A percentile compares a stretch with the other conserved stretches of the same genome.
phyloP scores from a whole-genome alignment of 1,140 invertebrate species.

The Diorhabda elongata region DNA sequence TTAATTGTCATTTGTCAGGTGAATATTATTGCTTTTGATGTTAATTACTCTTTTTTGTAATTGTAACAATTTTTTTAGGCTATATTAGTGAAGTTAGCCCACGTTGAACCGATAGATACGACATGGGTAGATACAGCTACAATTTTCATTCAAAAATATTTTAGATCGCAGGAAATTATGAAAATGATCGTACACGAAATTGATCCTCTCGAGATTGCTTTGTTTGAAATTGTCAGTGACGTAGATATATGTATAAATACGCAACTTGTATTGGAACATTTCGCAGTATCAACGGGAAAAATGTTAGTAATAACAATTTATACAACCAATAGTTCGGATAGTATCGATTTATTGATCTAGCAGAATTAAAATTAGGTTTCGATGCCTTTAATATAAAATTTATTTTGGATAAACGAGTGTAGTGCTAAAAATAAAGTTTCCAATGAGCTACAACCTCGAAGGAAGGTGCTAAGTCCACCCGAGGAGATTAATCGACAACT shows the following conservation, averaged over 20 bases:
- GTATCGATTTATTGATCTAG: too few species aligned
- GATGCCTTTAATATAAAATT: too few species aligned
- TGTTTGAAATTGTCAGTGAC: conserved; percentile 22
- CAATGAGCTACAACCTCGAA: too few species aligned
- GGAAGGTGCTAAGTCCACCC: too few species aligned
- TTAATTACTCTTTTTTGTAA: too few species aligned
- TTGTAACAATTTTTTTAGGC: conserved; percentile 22
- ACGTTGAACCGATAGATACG: conserved; percentile 20
- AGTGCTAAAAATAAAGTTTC: too few species aligned
- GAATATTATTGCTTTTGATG: too few species aligned
- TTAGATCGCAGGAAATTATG: conserved; percentile 17
- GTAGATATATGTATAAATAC: conserved; percentile 34
- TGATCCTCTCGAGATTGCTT: conserved; percentile 25
- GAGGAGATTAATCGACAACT: too few species aligned
- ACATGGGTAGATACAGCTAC: conserved; percentile 22
- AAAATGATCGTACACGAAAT: conserved; percentile 29
- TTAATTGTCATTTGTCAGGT: too few species aligned
- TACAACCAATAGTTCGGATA: too few species aligned
- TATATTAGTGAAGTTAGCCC: conserved; percentile 27
- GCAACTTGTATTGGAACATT: conserved; percentile 28
- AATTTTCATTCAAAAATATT: conserved; percentile 21
- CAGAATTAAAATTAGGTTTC: too few species aligned
- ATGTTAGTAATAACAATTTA: conserved; percentile 17
- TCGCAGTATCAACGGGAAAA: conserved; percentile 28
- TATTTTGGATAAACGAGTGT: too few species aligned